A percentile compares a stretch with the other conserved stretches of the same genome.
These are phyloP conservation scores for Poliocrania exsul DNA, from an alignment of 2,797 vertebrate genomes.

Conservation along the genomic window DNA sequence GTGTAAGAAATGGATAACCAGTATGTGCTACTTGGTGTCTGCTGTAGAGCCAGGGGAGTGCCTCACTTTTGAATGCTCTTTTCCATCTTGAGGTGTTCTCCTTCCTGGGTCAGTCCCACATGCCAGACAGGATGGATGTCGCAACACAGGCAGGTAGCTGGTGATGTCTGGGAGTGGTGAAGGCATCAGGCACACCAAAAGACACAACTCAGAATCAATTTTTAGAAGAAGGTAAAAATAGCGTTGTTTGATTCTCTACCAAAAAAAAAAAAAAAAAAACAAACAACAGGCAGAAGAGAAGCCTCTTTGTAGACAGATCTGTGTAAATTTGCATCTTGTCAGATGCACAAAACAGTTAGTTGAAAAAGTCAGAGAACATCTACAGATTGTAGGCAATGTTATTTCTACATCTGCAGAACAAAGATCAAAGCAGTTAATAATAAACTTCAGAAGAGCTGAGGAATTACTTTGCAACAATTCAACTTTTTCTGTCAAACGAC, in stretches of 20 bases:
- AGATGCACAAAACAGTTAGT: conserved; percentile 29
- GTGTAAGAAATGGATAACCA: background rate
- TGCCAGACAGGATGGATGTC: background rate
- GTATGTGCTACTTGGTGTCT: background rate
- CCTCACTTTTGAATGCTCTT: background rate
- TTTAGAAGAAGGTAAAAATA: conserved; percentile 48
- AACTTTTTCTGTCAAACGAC: background rate
- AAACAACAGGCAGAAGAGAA: background rate
- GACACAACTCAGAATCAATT: background rate
- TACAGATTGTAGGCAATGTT: conserved; percentile 34
- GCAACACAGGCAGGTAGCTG: background rate
- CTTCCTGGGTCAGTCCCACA: background rate
- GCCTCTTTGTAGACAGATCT: conserved; percentile 16
- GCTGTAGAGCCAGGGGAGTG: background rate
- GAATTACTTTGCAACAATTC: conserved; percentile 33
- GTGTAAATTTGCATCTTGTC: conserved; percentile 48
- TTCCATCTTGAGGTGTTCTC: background rate
- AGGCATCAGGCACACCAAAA: background rate
- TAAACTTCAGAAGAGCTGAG: conserved; percentile 35
- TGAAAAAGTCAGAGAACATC: background rate
- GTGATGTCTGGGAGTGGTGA: background rate
- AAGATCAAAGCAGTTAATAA: conserved; percentile 51
- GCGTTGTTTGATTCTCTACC: background rate
- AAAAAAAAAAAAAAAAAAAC: background rate
- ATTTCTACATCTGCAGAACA: conserved; percentile 23